Evolutionary conservation across 2,888 invertebrate genomes (phyloP).

Genomic region (Homarus gammarus): DNA sequence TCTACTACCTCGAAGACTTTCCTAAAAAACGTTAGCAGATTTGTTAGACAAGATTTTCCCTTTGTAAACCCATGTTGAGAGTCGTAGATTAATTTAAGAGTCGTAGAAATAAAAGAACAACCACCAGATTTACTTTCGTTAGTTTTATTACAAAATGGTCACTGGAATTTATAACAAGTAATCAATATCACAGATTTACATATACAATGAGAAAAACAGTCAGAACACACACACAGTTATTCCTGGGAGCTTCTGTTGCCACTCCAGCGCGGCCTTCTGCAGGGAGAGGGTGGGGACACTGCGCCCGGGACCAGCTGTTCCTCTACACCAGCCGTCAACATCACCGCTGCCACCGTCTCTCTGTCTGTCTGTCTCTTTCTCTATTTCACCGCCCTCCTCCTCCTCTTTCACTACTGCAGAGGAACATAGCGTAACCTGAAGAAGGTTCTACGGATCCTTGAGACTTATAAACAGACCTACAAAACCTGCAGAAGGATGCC

Average conservation of each 20-base stretch:
- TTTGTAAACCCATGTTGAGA: too few species aligned
- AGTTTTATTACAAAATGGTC: conserved; percentile 67
- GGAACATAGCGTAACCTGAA: too few species aligned
- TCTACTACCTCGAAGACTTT: too few species aligned
- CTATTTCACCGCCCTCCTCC: not conserved
- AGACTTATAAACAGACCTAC: too few species aligned
- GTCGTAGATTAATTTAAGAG: too few species aligned
- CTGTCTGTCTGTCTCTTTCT: not conserved
- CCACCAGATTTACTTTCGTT: conserved; percentile 48
- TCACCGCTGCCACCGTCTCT: too few species aligned
- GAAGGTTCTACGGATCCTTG: too few species aligned
- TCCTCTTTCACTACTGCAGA: not conserved
- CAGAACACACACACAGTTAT: conserved; percentile 4
- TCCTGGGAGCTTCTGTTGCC: not conserved
- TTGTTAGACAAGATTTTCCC: too few species aligned
- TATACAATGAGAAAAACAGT: conserved; percentile 56
- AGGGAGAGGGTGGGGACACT: not conserved
- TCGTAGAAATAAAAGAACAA: not conserved
- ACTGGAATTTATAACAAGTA: conserved; percentile 69
- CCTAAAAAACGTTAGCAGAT: too few species aligned
- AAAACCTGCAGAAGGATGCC: too few species aligned
- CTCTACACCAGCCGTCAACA: not conserved
- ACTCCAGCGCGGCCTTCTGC: not conserved
- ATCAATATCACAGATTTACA: conserved; percentile 70
- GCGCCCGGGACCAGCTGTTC: not conserved